Evolutionary conservation across 2,113 vertebrate genomes (phyloP).

Genomic region (Choloepus hoffmanni): DNA sequence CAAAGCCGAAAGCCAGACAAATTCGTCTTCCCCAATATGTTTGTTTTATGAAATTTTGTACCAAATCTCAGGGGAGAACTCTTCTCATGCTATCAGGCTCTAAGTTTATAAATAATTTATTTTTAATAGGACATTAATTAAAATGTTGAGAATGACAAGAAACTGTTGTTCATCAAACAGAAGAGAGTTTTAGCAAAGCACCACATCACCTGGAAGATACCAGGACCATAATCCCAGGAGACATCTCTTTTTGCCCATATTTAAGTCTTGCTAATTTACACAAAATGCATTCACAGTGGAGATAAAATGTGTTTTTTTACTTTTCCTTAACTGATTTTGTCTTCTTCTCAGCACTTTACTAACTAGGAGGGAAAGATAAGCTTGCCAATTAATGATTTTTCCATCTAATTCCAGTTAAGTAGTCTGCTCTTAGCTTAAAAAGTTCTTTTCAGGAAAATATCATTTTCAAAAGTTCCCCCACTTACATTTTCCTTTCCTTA

Average conservation of each 20-base stretch:
- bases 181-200: background rate
- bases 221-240: background rate
- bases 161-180: background rate
- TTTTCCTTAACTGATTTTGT: background rate
- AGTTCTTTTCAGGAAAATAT: background rate
- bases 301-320: background rate
- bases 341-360: background rate
- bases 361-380: background rate
- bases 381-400: background rate
- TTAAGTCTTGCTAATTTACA: background rate
- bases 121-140: background rate
- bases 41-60: background rate
- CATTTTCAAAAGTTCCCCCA: background rate
- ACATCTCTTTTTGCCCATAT: rapidly evolving
- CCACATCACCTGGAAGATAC: background rate
- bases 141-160: background rate
- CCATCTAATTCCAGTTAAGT: background rate
- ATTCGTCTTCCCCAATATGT: background rate
- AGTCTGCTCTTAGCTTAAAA: background rate
- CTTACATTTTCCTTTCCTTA: background rate
- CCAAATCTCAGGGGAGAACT: background rate
- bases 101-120: background rate
- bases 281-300: background rate
- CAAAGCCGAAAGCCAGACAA: background rate
- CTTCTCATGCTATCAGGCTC: background rate